phyloP scores from a whole-genome alignment of 2,113 vertebrate species.

The Xerus inauris region DNA sequence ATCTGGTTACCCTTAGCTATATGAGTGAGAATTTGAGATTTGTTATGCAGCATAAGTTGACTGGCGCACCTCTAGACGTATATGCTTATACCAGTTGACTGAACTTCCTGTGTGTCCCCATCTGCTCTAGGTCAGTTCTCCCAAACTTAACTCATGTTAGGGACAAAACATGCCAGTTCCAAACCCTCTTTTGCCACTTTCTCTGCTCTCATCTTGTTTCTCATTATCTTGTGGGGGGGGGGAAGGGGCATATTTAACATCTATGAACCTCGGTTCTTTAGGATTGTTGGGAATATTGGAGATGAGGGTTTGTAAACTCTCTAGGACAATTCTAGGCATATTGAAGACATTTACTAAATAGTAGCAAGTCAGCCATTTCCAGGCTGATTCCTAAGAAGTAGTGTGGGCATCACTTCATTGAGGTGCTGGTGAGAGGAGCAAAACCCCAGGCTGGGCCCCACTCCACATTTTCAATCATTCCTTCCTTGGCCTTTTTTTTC shows the following conservation, averaged over 20 bases:
- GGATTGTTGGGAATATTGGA: not conserved
- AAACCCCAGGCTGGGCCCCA: not conserved
- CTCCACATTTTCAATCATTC: not conserved
- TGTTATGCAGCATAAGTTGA: not conserved
- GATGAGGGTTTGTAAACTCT: slow-evolving; percentile 24
- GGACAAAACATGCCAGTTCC: not conserved
- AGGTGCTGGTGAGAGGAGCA: not conserved
- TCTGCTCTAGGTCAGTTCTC: not conserved
- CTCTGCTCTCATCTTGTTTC: slow-evolving; percentile 9
- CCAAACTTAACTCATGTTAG: not conserved
- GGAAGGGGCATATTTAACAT: not conserved
- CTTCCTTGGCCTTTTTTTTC: not conserved
- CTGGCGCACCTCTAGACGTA: not conserved
- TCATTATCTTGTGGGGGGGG: not conserved
- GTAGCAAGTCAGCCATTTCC: slow-evolving; percentile 27
- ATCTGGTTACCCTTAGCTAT: not conserved
- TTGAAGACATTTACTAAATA: slow-evolving; percentile 36
- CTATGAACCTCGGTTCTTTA: slow-evolving; percentile 18
- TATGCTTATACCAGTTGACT: not conserved
- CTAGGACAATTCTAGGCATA: not conserved
- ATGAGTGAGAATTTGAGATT: not conserved
- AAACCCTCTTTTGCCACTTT: not conserved
- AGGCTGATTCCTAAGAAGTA: slow-evolving; percentile 30
- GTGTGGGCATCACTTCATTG: not conserved
- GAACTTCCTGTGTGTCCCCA: not conserved